Evolutionary conservation across 2,797 vertebrate species (phyloP).

Genomic region (Darevskia nairensis): DNA sequence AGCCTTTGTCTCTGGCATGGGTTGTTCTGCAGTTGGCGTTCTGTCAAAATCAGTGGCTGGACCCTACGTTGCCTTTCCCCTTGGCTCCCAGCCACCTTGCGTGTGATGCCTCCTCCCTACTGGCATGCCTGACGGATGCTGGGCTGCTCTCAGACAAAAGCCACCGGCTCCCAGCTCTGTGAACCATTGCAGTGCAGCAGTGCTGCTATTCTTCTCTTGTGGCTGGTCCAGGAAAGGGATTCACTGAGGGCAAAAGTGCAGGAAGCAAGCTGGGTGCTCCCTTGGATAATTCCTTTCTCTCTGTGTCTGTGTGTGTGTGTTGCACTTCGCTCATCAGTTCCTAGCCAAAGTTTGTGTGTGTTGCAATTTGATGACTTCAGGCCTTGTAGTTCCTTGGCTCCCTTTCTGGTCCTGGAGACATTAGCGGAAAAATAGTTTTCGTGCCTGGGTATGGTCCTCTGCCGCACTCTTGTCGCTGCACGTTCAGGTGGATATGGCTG

Average conservation of each 20-base stretch:
- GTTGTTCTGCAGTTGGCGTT: conserved; percentile 63
- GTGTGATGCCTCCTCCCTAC: conserved; percentile 58
- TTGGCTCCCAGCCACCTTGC: conserved; percentile 61
- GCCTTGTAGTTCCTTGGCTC: background rate
- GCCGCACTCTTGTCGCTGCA: conserved; percentile 7
- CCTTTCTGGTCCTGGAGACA: conserved; percentile 31
- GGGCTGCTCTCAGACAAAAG: conserved; percentile 52
- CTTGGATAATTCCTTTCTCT: background rate
- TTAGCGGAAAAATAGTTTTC: conserved; percentile 3
- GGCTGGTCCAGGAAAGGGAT: conserved; percentile 46
- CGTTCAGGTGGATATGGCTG: conserved; percentile 25
- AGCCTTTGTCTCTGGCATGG: conserved; percentile 64
- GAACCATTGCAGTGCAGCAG: conserved; percentile 39
- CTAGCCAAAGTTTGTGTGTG: background rate
- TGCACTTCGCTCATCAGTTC: background rate
- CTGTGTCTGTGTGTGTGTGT: background rate
- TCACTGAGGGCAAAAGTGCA: conserved; percentile 32
- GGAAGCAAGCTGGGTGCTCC: conserved; percentile 14
- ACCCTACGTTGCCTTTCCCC: conserved; percentile 70
- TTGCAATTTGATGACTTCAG: background rate
- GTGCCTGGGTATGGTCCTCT: conserved; percentile 29
- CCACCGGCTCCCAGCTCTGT: conserved; percentile 50
- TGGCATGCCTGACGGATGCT: conserved; percentile 56
- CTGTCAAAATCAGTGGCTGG: conserved; percentile 66
- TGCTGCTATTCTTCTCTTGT: conserved; percentile 45